Evolutionary conservation across 2,113 vertebrate genomes (phyloP).

Genomic region (Epinephelus fuscoguttatus): DNA sequence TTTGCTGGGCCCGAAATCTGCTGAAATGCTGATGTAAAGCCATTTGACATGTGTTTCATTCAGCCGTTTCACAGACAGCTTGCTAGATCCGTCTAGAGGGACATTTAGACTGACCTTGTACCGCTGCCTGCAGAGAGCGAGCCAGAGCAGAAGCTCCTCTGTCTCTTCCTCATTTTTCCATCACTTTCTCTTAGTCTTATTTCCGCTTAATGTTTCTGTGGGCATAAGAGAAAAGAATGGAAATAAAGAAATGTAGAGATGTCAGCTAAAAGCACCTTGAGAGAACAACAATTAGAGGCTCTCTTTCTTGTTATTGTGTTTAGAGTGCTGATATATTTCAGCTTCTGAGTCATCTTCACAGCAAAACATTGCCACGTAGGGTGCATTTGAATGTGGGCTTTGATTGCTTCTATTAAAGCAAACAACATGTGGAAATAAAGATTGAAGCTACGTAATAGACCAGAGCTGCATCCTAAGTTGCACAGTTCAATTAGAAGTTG

Average conservation of each 20-base stretch:
- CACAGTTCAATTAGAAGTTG: not conserved
- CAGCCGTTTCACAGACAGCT: slow-evolving; percentile 51
- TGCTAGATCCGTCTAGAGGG: slow-evolving; percentile 47
- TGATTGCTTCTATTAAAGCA: not conserved
- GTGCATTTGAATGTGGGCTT: not conserved
- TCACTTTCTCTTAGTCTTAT: slow-evolving; percentile 2
- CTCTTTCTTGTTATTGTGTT: not conserved
- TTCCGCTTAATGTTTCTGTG: not conserved
- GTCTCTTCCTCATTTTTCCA: not conserved
- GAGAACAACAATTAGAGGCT: not conserved
- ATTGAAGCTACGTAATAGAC: not conserved
- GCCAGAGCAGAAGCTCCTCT: slow-evolving; percentile 1
- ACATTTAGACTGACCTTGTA: slow-evolving; percentile 48
- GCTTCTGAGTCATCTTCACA: not conserved
- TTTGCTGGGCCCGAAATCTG: slow-evolving; percentile 36
- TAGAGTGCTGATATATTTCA: not conserved
- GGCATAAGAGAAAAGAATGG: not conserved
- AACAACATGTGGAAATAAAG: slow-evolving; percentile 1
- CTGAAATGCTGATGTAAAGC: slow-evolving; percentile 57
- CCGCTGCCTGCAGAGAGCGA: slow-evolving; percentile 12
- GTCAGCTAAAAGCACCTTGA: not conserved
- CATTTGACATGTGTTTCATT: slow-evolving; percentile 58
- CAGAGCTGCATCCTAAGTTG: not conserved
- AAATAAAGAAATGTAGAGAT: not conserved
- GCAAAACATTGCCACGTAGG: not conserved